phyloP scores from a whole-genome alignment of 1,140 invertebrate species.

The Drosophila ogumai region DNA sequence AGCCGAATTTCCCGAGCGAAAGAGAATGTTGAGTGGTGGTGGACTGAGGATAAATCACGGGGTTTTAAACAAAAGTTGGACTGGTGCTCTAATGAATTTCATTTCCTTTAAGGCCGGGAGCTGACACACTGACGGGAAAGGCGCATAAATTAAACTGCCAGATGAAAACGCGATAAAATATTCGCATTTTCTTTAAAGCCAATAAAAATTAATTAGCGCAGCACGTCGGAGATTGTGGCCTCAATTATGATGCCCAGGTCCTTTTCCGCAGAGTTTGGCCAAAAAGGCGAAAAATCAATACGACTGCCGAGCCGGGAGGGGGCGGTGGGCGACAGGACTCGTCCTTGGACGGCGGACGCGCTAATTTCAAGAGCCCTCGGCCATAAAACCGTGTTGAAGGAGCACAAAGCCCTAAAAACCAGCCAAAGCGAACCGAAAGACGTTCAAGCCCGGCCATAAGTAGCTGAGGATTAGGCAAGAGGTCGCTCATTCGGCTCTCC shows the following conservation, averaged over 20 bases:
- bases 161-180: conserved; percentile 29
- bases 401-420: conserved; percentile 61
- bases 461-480: conserved; percentile 54
- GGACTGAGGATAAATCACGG: conserved; percentile 30
- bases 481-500: conserved; percentile 20
- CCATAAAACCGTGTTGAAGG: conserved; percentile 59
- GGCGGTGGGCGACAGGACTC: conserved; percentile 7
- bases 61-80: conserved; percentile 23
- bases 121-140: conserved; percentile 14
- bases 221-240: conserved; percentile 52
- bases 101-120: conserved; percentile 20
- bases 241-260: conserved; percentile 62
- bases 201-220: conserved; percentile 74
- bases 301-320: not conserved
- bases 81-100: conserved; percentile 20
- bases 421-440: conserved; percentile 51
- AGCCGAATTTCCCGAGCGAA: conserved; percentile 3
- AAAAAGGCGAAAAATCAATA: conserved; percentile 62
- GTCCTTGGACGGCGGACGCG: conserved; percentile 51
- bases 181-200: conserved; percentile 54
- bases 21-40: conserved; percentile 26
- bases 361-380: conserved; percentile 62
- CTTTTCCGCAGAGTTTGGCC: conserved; percentile 28
- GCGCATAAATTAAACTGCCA: conserved; percentile 52
- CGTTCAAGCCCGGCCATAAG: conserved; percentile 54